These are phyloP conservation scores for Stomatorhinus walkeri DNA, from an alignment of 2,797 vertebrate genomes.

Conservation along the genomic window DNA sequence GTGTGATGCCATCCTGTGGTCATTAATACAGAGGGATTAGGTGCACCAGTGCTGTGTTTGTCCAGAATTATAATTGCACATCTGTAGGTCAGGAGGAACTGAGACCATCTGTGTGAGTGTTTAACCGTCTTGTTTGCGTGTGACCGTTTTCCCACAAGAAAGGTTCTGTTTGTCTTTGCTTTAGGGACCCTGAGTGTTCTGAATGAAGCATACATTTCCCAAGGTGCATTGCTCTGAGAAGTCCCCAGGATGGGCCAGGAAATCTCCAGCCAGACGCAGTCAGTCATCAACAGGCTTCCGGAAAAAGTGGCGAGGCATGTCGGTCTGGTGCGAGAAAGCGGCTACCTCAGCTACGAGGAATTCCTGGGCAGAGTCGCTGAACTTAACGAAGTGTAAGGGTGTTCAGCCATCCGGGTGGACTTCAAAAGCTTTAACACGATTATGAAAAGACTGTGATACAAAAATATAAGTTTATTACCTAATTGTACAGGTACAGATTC, in stretches of 20 bases:
- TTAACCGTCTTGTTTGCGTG: background rate
- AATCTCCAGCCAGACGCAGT: constrained; percentile 78
- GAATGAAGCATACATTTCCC: background rate
- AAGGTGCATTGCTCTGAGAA: background rate
- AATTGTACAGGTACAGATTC: background rate
- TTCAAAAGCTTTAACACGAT: background rate
- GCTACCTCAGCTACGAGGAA: constrained; percentile 90
- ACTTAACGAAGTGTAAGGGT: constrained; percentile 92
- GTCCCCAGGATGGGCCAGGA: constrained; percentile 82
- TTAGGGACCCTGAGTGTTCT: background rate
- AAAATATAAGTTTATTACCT: background rate
- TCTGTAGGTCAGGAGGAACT: background rate
- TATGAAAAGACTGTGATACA: background rate
- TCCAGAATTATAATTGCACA: background rate
- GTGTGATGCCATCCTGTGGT: background rate
- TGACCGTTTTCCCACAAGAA: background rate
- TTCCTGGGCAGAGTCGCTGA: constrained; percentile 90
- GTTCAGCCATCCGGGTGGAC: background rate
- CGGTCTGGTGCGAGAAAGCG: constrained; percentile 81
- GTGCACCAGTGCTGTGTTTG: background rate
- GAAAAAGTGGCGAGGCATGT: constrained; percentile 90
- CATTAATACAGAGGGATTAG: background rate
- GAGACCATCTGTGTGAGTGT: background rate
- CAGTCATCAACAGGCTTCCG: constrained; percentile 78
- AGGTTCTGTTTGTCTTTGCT: background rate